phyloP scores from a whole-genome alignment of 2,113 vertebrate genomes.

The Campylorhamphus procurvoides region DNA sequence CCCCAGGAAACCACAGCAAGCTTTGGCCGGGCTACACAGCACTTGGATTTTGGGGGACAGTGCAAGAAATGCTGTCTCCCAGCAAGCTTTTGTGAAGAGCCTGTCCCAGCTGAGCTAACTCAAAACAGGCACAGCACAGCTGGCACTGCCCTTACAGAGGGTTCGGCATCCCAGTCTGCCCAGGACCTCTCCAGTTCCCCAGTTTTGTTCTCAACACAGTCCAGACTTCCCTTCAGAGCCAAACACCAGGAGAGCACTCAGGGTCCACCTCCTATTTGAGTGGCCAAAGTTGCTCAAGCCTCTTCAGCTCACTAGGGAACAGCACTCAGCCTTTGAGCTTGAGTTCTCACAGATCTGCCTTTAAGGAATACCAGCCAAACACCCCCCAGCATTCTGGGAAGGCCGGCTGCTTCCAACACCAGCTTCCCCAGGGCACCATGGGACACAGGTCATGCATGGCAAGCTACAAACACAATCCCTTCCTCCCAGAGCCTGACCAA shows the following conservation, averaged over 20 bases:
- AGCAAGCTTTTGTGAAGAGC: not conserved
- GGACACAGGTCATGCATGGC: fast-evolving
- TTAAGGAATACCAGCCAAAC: not conserved
- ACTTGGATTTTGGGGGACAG: not conserved
- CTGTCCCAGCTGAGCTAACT: not conserved
- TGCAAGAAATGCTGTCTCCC: not conserved
- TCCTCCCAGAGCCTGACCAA: not conserved
- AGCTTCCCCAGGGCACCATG: not conserved
- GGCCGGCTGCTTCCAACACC: not conserved
- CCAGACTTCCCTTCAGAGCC: not conserved
- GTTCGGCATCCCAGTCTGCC: not conserved
- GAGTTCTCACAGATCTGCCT: not conserved
- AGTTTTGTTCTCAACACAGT: not conserved
- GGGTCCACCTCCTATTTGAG: not conserved
- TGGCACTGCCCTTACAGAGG: not conserved
- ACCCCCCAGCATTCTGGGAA: not conserved
- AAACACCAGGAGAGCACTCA: not conserved
- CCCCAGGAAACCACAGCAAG: not conserved
- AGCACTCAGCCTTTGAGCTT: not conserved
- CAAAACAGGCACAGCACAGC: not conserved
- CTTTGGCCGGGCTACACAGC: not conserved
- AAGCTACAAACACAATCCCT: not conserved
- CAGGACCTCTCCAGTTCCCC: not conserved
- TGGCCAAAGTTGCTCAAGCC: not conserved
- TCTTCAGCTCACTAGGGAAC: not conserved